Percentiles rank a stretch among this genome's conserved stretches.
Conservation (phyloP, 2,113 vertebrate species). For the Nesospiza acunhae region DNA sequence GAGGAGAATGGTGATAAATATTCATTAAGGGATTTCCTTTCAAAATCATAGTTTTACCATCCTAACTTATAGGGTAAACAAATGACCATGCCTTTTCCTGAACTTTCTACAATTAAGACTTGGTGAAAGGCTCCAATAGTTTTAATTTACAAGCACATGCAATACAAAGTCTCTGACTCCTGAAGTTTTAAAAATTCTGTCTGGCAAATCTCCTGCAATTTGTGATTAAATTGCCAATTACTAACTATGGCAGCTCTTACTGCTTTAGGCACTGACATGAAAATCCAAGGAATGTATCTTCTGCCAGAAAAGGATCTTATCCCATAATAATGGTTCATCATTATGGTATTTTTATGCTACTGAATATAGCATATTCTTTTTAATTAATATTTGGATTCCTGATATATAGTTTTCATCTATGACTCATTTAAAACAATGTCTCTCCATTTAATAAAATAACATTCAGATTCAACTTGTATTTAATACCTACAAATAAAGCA, state of each 20-base stretch:
- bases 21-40: slow-evolving; percentile 62
- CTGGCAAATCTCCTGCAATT: background rate
- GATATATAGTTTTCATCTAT: background rate
- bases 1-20: slow-evolving; percentile 28
- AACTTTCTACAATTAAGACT: slow-evolving; percentile 23
- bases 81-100: background rate
- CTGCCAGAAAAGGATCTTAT: slow-evolving; percentile 45
- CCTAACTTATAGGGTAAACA: background rate
- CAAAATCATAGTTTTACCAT: slow-evolving; percentile 57
- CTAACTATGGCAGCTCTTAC: background rate
- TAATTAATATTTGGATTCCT: slow-evolving; percentile 36
- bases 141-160: background rate
- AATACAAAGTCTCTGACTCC: background rate
- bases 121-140: background rate
- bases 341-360: background rate
- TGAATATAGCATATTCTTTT: slow-evolving; percentile 4
- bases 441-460: slow-evolving; percentile 20
- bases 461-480: background rate
- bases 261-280: slow-evolving; percentile 18
- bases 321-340: slow-evolving; percentile 2
- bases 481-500: background rate
- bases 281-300: slow-evolving; percentile 8
- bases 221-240: background rate
- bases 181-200: background rate
- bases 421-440: slow-evolving; percentile 19